These are phyloP conservation scores for Cuculus canorus DNA, from an alignment of 2,797 vertebrate genomes.

Conservation along the genomic window DNA sequence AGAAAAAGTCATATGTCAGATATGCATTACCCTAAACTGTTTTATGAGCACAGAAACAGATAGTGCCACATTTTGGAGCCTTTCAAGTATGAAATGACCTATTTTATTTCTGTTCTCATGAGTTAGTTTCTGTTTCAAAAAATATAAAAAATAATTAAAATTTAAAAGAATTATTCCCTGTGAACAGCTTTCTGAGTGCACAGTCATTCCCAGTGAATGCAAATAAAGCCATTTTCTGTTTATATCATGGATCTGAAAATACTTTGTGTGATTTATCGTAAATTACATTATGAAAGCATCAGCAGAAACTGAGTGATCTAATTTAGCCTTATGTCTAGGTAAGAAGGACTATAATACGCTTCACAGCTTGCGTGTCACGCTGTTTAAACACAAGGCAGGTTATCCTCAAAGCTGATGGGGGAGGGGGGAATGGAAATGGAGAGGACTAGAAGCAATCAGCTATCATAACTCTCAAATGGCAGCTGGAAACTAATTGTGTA, in stretches of 20 bases:
- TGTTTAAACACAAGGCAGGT: background rate
- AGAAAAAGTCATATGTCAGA: background rate
- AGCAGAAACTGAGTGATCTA: background rate
- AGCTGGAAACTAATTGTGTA: background rate
- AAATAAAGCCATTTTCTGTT: background rate
- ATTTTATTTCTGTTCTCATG: background rate
- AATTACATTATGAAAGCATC: background rate
- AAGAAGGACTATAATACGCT: background rate
- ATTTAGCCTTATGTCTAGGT: background rate
- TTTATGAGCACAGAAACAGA: background rate
- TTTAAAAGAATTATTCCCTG: background rate
- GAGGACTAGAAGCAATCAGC: background rate
- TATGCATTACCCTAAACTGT: background rate
- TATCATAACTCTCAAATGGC: background rate
- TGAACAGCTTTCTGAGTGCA: background rate
- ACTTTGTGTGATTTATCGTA: background rate
- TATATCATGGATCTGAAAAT: background rate
- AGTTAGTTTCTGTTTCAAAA: background rate
- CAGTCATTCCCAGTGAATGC: background rate
- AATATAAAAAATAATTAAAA: background rate
- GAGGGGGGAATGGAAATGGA: no score
- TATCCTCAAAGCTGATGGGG: background rate
- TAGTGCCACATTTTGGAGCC: background rate
- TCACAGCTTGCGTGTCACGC: background rate
- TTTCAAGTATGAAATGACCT: slow-evolving; percentile 15